phyloP scores from a whole-genome alignment of 2,797 vertebrate genomes.

The Antrozous pallidus region DNA sequence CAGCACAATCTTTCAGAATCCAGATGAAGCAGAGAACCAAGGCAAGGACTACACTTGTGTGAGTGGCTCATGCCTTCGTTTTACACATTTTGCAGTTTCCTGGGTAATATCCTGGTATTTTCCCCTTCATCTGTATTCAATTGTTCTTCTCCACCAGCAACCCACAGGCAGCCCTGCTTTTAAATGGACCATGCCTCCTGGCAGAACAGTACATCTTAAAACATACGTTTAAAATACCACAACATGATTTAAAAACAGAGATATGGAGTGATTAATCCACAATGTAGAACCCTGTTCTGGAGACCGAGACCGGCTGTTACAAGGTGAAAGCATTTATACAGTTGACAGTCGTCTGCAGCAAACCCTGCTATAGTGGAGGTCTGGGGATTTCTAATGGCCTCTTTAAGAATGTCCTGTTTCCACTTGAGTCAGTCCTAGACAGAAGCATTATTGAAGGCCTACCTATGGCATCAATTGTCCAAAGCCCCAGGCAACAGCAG shows the following conservation, averaged over 20 bases:
- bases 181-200: constrained; percentile 62
- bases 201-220: constrained; percentile 58
- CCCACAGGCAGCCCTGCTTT: constrained; percentile 43
- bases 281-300: constrained; percentile 58
- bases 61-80: not conserved
- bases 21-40: not conserved
- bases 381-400: constrained; percentile 65
- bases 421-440: not conserved
- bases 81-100: constrained; percentile 5
- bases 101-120: constrained; percentile 18
- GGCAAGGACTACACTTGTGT: not conserved
- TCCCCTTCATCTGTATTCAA: constrained; percentile 29
- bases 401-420: constrained; percentile 61
- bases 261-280: constrained; percentile 62
- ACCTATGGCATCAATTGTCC: not conserved
- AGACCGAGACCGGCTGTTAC: constrained; percentile 27
- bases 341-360: not conserved
- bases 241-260: constrained; percentile 67
- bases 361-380: constrained; percentile 33
- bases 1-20: not conserved
- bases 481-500: not conserved
- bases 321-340: constrained; percentile 60
- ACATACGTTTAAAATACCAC: constrained; percentile 54
- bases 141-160: constrained; percentile 21
- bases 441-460: constrained; percentile 50